A percentile compares a stretch with the other conserved stretches of the same genome.
Conservation (phyloP, 2,113 vertebrate species). For the Pao palembangensis region DNA sequence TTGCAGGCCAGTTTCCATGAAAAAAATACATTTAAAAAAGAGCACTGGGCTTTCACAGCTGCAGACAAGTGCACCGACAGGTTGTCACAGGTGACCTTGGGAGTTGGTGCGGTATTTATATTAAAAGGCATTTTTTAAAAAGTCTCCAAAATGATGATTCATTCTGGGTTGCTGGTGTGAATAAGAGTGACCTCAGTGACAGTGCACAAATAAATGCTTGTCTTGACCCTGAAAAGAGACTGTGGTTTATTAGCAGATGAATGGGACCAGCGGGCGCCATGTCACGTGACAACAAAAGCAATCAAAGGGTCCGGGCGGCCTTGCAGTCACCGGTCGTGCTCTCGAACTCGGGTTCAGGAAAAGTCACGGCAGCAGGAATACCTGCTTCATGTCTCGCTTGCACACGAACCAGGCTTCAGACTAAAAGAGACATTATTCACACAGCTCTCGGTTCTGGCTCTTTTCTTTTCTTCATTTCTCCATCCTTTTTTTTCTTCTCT, state of each 20-base stretch:
- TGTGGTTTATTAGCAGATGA: constrained; percentile 14
- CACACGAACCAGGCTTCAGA: background rate
- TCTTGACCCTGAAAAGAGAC: constrained; percentile 18
- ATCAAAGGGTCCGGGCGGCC: constrained; percentile 38
- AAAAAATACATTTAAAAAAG: constrained; percentile 9
- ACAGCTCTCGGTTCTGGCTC: constrained; percentile 13
- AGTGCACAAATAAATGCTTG: background rate
- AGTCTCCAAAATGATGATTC: constrained; percentile 9
- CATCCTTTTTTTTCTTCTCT: background rate
- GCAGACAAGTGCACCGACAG: constrained; percentile 49
- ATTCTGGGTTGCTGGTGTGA: constrained; percentile 19
- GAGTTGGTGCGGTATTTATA: background rate
- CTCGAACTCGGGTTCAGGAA: constrained; percentile 43
- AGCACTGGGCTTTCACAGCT: constrained; percentile 35
- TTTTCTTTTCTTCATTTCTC: constrained; percentile 11
- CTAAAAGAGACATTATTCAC: constrained; percentile 65
- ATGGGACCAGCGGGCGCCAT: too few species aligned
- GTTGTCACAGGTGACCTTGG: constrained; percentile 24
- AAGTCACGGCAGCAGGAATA: constrained; percentile 54
- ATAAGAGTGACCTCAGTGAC: constrained; percentile 33
- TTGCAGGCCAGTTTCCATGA: constrained; percentile 48
- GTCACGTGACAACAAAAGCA: constrained; percentile 4
- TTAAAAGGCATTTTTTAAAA: too few species aligned
- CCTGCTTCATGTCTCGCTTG: constrained; percentile 61
- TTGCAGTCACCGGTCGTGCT: constrained; percentile 55